Percentiles rank a stretch among this genome's conserved stretches.
Conservation (phyloP, 2,888 invertebrate genomes). For the Caradrina kadenii region DNA sequence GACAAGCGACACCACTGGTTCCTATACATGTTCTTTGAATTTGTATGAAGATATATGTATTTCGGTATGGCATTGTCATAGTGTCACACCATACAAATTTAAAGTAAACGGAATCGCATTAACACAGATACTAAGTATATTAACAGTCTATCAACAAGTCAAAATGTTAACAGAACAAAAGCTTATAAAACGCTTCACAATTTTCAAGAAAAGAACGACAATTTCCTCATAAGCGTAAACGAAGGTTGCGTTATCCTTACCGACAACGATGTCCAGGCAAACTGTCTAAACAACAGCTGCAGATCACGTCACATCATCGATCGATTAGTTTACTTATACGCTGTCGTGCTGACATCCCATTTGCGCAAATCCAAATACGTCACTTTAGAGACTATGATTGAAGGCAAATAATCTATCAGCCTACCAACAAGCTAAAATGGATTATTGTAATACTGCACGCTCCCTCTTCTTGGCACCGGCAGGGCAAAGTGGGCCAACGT, state of each 20-base stretch:
- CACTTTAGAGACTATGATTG: conserved; percentile 16
- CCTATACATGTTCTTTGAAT: no score
- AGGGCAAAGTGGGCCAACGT: conserved; percentile 23
- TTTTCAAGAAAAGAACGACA: not conserved
- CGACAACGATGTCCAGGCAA: not conserved
- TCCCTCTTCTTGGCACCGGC: conserved; percentile 41
- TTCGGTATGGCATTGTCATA: no score
- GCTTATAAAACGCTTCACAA: conserved; percentile 5
- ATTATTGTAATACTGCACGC: conserved; percentile 1
- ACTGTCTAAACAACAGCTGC: conserved; percentile 5
- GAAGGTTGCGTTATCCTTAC: conserved; percentile 1
- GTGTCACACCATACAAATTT: no score
- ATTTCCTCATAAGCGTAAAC: conserved; percentile 1
- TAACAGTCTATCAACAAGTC: not conserved
- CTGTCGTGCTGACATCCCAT: conserved; percentile 29
- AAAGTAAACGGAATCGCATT: no score
- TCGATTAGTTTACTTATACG: conserved; percentile 28
- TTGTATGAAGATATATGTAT: no score
- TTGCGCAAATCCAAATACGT: conserved; percentile 27
- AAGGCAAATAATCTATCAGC: conserved; percentile 10
- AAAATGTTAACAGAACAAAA: not conserved
- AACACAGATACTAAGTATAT: no score
- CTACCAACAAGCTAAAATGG: conserved; percentile 17
- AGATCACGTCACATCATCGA: conserved; percentile 33
- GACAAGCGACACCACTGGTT: no score